Conservation (phyloP, 2,797 vertebrate species). For the Phrynocephalus forsythii region DNA sequence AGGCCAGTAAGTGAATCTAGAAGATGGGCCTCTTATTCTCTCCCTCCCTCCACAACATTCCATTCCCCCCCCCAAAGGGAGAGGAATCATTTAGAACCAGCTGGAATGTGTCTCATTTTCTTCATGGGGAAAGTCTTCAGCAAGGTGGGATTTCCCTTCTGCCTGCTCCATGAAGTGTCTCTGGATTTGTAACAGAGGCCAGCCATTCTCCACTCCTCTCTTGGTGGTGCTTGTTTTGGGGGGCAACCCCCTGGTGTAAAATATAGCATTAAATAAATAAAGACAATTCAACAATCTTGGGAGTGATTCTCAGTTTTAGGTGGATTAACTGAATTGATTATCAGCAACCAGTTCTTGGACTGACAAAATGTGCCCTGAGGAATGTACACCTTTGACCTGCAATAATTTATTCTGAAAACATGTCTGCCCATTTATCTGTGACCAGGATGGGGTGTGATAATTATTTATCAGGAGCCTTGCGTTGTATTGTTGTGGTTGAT, state of each 20-base stretch:
- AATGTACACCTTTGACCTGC: background rate
- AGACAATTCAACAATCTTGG: conserved; percentile 20
- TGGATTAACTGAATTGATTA: background rate
- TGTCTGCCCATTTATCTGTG: background rate
- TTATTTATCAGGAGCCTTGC: background rate
- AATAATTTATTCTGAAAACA: background rate
- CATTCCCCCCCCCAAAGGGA: conserved; percentile 43
- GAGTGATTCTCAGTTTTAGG: conserved; percentile 14
- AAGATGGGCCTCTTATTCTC: conserved; percentile 48
- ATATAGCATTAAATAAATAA: conserved; percentile 49
- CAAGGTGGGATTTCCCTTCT: background rate
- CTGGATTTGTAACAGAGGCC: conserved; percentile 1
- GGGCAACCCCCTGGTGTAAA: conserved; percentile 33
- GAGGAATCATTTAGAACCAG: conserved; percentile 60
- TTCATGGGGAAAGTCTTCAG: background rate
- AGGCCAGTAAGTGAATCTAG: conserved; percentile 48
- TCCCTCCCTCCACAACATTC: conserved; percentile 61
- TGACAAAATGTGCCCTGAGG: background rate
- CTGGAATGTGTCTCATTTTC: conserved; percentile 41
- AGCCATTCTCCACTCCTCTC: conserved; percentile 12
- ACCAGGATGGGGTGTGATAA: background rate
- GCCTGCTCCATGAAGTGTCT: conserved; percentile 7
- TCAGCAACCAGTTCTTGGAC: background rate
- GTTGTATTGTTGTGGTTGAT: background rate
- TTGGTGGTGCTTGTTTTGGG: conserved; percentile 37